These are phyloP conservation scores for Synergus gifuensis DNA, from an alignment of 2,888 invertebrate species.

Conservation along the genomic window DNA sequence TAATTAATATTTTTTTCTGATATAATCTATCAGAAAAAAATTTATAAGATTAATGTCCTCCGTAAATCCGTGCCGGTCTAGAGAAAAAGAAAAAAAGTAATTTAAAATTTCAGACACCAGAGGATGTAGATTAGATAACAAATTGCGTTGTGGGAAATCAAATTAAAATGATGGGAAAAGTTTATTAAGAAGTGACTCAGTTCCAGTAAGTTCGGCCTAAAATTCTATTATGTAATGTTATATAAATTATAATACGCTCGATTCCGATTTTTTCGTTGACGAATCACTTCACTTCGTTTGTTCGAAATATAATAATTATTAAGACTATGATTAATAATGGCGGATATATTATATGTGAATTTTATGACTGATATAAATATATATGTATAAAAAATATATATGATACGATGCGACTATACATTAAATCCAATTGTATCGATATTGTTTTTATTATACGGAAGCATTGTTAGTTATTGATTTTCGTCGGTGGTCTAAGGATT, in stretches of 20 bases:
- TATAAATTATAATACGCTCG: not conserved
- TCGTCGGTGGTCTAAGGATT: conserved; percentile 68
- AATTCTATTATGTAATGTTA: conserved; percentile 14
- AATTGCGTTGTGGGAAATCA: not conserved
- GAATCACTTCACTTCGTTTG: conserved; percentile 21
- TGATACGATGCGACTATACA: conserved; percentile 59
- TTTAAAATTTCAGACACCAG: not conserved
- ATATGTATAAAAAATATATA: conserved; percentile 49
- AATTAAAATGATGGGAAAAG: not conserved
- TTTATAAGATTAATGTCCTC: conserved; percentile 5
- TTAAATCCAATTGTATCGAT: conserved; percentile 55
- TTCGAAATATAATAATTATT: conserved; percentile 35
- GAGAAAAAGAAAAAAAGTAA: conserved; percentile 7
- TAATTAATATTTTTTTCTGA: conserved; percentile 8
- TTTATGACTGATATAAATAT: conserved; percentile 61
- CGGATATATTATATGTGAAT: conserved; percentile 59
- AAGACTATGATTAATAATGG: conserved; percentile 41
- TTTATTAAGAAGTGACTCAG: not conserved
- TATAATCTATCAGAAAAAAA: conserved; percentile 2
- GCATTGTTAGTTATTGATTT: conserved; percentile 67
- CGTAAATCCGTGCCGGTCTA: conserved; percentile 40
- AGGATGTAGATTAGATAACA: conserved; percentile 7
- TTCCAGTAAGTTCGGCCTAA: conserved; percentile 35
- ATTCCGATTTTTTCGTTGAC: not conserved
- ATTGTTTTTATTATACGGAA: conserved; percentile 59